These are phyloP conservation scores for Zaprionus vittiger DNA, from an alignment of 1,140 invertebrate genomes.

Conservation along the genomic window DNA sequence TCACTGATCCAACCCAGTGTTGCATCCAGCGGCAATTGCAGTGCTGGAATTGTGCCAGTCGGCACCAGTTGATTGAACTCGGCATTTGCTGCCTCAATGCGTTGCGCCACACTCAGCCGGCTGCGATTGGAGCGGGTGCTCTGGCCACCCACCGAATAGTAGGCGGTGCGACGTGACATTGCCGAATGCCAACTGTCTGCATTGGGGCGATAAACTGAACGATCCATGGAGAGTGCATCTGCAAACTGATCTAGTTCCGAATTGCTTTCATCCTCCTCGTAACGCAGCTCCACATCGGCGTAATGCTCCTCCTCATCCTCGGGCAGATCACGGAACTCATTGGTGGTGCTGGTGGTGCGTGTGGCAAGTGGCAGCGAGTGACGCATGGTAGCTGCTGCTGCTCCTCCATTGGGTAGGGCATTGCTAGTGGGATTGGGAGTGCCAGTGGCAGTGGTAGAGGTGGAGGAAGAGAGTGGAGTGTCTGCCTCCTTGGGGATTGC, in stretches of 20 bases:
- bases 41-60: slow-evolving; percentile 91
- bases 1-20: slow-evolving; percentile 89
- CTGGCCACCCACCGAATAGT: slow-evolving; percentile 89
- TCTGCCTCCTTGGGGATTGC: neutral
- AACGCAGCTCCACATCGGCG: slow-evolving; percentile 18
- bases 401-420: neutral
- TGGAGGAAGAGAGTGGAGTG: neutral
- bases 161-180: slow-evolving; percentile 89
- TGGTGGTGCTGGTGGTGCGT: neutral
- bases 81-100: slow-evolving; percentile 66
- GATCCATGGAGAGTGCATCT: slow-evolving; percentile 59
- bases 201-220: slow-evolving; percentile 85
- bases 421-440: neutral
- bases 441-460: neutral
- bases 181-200: slow-evolving; percentile 93
- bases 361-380: slow-evolving; percentile 33
- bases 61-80: slow-evolving; percentile 87
- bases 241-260: slow-evolving; percentile 50
- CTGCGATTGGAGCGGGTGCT: slow-evolving; percentile 74
- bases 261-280: slow-evolving; percentile 4
- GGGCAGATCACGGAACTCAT: slow-evolving; percentile 56
- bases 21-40: slow-evolving; percentile 84
- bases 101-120: slow-evolving; percentile 57
- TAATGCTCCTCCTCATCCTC: slow-evolving; percentile 15
- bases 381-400: neutral